Base-by-base conservation (phyloP, 92 coral and sea anemone genomes). In the Virgularia gustaviana region DNA sequence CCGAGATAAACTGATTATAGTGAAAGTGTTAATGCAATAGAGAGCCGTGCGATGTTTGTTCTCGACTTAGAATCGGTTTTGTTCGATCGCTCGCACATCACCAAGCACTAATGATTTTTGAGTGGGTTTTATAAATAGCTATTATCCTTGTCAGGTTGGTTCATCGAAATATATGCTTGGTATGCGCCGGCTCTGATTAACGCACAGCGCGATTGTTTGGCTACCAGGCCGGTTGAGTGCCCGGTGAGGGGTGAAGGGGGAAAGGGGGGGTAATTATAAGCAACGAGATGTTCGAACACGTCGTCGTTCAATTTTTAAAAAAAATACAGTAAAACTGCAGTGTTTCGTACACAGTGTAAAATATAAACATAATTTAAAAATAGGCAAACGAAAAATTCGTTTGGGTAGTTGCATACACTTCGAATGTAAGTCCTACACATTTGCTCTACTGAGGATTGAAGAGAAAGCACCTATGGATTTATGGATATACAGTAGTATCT, bases 1-100 rank as follows among this genome's bases (percentile, higher is more conserved):
- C 38, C 41, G 66, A 38, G 65, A 71, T 71, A 71, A 71, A 71
- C 77, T 36, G 38, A 54, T 71, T 55, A 54, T 66, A 71, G 64
- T 63, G 64, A 62, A 63, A 73, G 81, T 62, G 75, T 64, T 63
- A 76, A 76, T 63, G 63, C 23, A 37, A 76, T 76, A 45, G 52
- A 38, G 30, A 36, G 6, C 18, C 18, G 23, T 71, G 34, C 37
- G 64, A 71, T 23, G 36, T 49, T 62, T 74, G 8, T 15, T 15
- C 15, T 39, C 45, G 45, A 52, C 58, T 22, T 11, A 11, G 30
- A 22, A 15, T 39, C 31, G 5, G 22, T 52, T 15, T 52, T 52
- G 58, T 52, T 52, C 13, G 58, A n/a, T n/a, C 31, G 58, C 30
- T 33, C 6, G 5, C 28, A 16, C 28, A 9, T 11, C 30, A 22